These are phyloP conservation scores for Ctenochaetus hawaiiensis DNA, from an alignment of 2,797 vertebrate species.

Conservation along the genomic window DNA sequence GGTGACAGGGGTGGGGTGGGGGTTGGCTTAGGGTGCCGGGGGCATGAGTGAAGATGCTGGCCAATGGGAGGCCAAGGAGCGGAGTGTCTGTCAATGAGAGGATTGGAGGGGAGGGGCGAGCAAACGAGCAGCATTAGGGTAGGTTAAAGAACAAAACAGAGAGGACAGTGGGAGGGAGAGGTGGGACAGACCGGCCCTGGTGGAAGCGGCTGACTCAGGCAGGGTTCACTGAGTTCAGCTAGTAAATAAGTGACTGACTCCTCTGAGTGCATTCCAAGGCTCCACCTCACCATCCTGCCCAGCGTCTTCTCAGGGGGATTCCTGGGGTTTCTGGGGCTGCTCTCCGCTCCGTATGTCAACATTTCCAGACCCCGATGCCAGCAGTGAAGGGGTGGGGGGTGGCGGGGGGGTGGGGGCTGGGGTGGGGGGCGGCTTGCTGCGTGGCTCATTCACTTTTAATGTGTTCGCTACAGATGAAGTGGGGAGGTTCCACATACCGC, in stretches of 20 bases:
- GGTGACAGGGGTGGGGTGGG: slow-evolving; percentile 55
- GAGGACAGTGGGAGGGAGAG: slow-evolving; percentile 53
- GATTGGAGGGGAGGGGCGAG: slow-evolving; percentile 36
- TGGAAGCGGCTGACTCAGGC: slow-evolving; percentile 84
- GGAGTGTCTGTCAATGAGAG: slow-evolving; percentile 62
- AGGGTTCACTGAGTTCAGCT: slow-evolving; percentile 87
- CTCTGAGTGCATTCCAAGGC: slow-evolving; percentile 85
- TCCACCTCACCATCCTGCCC: slow-evolving; percentile 81
- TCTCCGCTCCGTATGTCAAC: slow-evolving; percentile 74
- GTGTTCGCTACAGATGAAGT: slow-evolving; percentile 49
- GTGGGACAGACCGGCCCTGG: slow-evolving; percentile 44
- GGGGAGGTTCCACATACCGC: slow-evolving; percentile 32
- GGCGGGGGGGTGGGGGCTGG: background rate
- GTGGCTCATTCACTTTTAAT: slow-evolving; percentile 60
- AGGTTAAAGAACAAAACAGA: slow-evolving; percentile 61
- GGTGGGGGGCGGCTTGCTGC: background rate
- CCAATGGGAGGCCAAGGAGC: slow-evolving; percentile 69
- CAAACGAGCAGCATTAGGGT: slow-evolving; percentile 27
- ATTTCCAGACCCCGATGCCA: slow-evolving; percentile 75
- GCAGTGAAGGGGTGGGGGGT: slow-evolving; percentile 4
- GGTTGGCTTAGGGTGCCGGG: slow-evolving; percentile 44
- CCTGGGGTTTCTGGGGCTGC: slow-evolving; percentile 77
- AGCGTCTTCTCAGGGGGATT: slow-evolving; percentile 80
- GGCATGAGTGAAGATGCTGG: slow-evolving; percentile 51
- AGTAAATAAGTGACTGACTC: slow-evolving; percentile 87